Percentiles rank a stretch among this genome's conserved stretches.
These are phyloP conservation scores for Noturus placidus DNA, from an alignment of 2,113 vertebrate genomes.

Conservation along the genomic window DNA sequence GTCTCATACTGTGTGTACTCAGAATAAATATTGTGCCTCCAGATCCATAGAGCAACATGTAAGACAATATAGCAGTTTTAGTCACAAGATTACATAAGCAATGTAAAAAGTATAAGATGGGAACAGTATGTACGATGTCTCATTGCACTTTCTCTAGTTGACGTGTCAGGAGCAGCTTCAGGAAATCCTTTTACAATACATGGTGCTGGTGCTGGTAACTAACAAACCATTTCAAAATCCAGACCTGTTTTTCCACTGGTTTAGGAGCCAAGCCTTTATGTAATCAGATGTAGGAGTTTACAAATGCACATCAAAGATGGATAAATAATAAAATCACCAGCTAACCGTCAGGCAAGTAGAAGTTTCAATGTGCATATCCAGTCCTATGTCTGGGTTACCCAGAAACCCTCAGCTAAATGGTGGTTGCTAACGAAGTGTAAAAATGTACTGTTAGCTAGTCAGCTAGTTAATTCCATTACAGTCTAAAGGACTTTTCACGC, in stretches of 20 bases:
- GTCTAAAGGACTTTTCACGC: neutral
- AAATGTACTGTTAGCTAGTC: neutral
- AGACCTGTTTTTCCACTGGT: neutral
- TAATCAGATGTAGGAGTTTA: neutral
- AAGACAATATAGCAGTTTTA: neutral
- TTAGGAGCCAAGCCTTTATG: neutral
- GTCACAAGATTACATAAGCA: neutral
- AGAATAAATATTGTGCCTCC: neutral
- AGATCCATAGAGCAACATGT: neutral
- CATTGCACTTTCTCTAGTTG: neutral
- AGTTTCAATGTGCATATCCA: neutral
- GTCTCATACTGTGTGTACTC: neutral
- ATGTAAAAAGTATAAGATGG: neutral
- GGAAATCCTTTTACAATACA: neutral
- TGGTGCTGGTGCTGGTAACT: neutral
- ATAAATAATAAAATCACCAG: conserved; percentile 8
- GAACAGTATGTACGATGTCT: neutral
- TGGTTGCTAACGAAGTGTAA: neutral
- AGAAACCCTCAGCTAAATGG: neutral
- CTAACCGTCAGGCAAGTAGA: neutral
- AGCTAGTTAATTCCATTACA: neutral
- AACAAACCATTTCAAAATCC: neutral
- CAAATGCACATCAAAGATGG: neutral
- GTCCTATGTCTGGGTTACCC: neutral
- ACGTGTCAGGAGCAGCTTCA: neutral